Percentiles rank a stretch among this genome's conserved stretches.
Evolutionary conservation across 2,113 vertebrate species (phyloP).

Genomic region (Phoenicopterus ruber): DNA sequence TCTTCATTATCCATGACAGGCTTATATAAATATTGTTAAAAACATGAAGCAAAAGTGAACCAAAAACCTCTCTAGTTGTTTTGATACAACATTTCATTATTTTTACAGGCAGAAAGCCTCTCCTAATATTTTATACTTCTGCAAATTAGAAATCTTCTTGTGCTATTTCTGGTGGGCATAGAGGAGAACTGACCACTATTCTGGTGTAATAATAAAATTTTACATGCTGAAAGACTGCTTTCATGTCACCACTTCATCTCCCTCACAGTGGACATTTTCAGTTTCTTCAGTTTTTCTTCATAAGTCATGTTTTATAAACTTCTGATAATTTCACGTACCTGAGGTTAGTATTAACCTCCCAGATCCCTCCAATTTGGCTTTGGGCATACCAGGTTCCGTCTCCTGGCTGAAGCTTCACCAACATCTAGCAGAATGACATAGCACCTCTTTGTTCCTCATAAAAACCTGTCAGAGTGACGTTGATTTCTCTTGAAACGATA

Average conservation of each 20-base stretch:
- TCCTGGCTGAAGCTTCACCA: neutral
- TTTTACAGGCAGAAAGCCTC: neutral
- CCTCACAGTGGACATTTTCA: neutral
- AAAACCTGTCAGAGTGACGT: neutral
- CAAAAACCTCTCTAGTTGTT: neutral
- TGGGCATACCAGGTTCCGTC: neutral
- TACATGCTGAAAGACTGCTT: neutral
- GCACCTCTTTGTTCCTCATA: neutral
- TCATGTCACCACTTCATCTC: neutral
- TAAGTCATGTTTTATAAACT: neutral
- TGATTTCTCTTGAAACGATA: neutral
- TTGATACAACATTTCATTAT: neutral
- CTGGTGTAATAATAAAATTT: neutral
- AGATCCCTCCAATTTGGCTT: neutral
- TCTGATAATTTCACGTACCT: neutral
- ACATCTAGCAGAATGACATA: neutral
- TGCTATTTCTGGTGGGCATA: neutral
- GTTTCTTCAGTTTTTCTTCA: neutral
- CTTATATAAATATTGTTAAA: neutral
- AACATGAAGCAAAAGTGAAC: neutral
- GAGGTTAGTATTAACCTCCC: neutral
- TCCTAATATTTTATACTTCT: neutral
- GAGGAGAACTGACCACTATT: neutral
- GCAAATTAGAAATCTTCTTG: neutral
- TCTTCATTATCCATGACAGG: neutral